Conservation (phyloP, 2,113 vertebrate genomes). For the Carollia perspicillata region DNA sequence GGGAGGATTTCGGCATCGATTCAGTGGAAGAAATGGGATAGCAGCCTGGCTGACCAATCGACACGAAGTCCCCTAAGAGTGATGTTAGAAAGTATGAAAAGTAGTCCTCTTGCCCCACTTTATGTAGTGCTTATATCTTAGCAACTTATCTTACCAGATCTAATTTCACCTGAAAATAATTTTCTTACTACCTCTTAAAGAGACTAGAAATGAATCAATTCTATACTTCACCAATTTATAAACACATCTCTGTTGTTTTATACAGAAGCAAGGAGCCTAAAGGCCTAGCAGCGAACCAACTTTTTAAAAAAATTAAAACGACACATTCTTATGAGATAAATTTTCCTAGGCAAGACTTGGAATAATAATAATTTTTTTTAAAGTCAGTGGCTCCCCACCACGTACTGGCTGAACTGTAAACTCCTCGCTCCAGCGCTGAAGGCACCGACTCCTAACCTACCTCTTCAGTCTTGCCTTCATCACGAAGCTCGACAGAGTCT, state of each 20-base stretch:
- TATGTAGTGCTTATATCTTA: neutral
- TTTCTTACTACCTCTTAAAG: slow-evolving; percentile 47
- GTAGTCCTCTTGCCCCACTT: neutral
- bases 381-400: neutral
- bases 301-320: neutral
- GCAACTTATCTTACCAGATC: neutral
- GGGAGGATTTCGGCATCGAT: neutral
- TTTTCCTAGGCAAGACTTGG: slow-evolving; percentile 31
- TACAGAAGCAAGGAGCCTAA: slow-evolving; percentile 1
- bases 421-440: neutral
- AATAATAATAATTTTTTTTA: too few species aligned
- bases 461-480: slow-evolving; percentile 36
- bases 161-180: slow-evolving; percentile 1
- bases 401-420: slow-evolving; percentile 2
- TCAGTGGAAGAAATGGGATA: neutral
- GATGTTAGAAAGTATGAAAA: neutral
- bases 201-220: slow-evolving; percentile 12
- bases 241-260: slow-evolving; percentile 47
- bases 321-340: neutral
- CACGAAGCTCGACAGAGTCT: slow-evolving; percentile 47
- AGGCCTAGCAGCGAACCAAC: neutral
- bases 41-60: neutral
- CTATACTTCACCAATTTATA: slow-evolving; percentile 39
- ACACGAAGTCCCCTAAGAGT: neutral
- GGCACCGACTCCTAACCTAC: neutral